A percentile compares a stretch with the other conserved stretches of the same genome.
phyloP scores from a whole-genome alignment of 2,888 invertebrate species.

The Folsomia manolachei region DNA sequence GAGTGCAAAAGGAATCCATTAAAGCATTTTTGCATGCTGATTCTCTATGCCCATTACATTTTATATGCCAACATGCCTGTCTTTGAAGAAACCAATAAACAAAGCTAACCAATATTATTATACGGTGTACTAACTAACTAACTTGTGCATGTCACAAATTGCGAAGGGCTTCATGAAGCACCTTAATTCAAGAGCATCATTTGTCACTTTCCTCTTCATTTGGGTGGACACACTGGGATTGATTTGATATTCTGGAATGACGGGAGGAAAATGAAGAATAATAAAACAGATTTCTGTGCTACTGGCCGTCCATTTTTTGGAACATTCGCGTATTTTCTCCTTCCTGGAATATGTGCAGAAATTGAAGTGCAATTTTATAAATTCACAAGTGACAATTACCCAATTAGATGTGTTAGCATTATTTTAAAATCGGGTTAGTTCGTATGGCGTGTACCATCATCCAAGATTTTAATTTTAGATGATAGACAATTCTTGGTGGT shows the following conservation, averaged over 20 bases:
- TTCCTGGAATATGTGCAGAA: too few species aligned
- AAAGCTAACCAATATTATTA: too few species aligned
- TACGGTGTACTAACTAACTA: background rate
- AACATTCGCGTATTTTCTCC: too few species aligned
- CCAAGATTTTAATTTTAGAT: too few species aligned
- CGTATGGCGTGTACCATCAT: too few species aligned
- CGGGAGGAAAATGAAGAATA: background rate
- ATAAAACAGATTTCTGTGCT: too few species aligned
- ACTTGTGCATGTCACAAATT: background rate
- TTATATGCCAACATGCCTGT: slow-evolving; percentile 28
- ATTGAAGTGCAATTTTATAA: background rate
- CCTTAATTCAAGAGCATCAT: background rate
- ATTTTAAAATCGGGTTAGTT: too few species aligned
- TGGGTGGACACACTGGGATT: background rate
- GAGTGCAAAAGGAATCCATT: slow-evolving; percentile 46
- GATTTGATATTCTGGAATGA: background rate
- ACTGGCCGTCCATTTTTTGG: too few species aligned
- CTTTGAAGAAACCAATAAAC: background rate
- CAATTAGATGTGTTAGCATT: too few species aligned
- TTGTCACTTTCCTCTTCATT: too few species aligned
- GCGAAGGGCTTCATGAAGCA: background rate
- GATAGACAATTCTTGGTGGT: too few species aligned
- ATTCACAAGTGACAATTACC: too few species aligned
- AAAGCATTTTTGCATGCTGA: slow-evolving; percentile 46
- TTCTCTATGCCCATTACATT: slow-evolving; percentile 48